These are phyloP conservation scores for Acrocephalus kingi DNA, from an alignment of 2,113 vertebrate genomes.

Conservation along the genomic window DNA sequence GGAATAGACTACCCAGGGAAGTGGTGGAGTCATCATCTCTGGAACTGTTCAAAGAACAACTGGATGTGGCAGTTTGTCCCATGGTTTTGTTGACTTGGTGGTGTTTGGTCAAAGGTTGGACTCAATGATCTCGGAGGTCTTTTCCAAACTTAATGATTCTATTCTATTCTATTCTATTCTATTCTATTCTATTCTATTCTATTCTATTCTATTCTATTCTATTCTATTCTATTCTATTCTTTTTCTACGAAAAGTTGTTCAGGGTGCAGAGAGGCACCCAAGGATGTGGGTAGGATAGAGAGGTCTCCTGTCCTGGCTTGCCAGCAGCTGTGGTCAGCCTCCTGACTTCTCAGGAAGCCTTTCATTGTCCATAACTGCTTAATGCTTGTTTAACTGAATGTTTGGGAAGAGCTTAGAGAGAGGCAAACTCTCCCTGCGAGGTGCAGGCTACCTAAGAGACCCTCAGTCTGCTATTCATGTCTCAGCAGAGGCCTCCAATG, in stretches of 20 bases:
- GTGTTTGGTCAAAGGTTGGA: neutral
- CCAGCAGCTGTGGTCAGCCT: neutral
- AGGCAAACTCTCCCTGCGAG: neutral
- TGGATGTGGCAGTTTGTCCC: neutral
- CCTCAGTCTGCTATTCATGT: slow-evolving; percentile 55
- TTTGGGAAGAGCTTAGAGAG: neutral
- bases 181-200: too few species aligned
- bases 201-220: too few species aligned
- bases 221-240: too few species aligned
- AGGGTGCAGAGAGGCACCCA: neutral
- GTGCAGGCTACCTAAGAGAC: slow-evolving; percentile 45
- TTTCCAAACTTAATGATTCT: neutral
- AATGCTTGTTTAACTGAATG: neutral
- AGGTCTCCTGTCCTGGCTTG: neutral
- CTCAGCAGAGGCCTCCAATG: neutral
- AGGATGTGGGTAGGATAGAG: neutral
- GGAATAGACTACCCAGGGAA: neutral
- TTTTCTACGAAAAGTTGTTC: neutral
- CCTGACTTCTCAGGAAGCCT: neutral
- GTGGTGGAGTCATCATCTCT: neutral
- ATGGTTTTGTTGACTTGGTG: neutral
- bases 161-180: too few species aligned
- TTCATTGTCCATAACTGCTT: neutral
- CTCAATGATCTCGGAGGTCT: neutral
- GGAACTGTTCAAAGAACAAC: neutral